Evolutionary conservation across 2,888 invertebrate genomes (phyloP).

Genomic region (Hypomecis atomaria): DNA sequence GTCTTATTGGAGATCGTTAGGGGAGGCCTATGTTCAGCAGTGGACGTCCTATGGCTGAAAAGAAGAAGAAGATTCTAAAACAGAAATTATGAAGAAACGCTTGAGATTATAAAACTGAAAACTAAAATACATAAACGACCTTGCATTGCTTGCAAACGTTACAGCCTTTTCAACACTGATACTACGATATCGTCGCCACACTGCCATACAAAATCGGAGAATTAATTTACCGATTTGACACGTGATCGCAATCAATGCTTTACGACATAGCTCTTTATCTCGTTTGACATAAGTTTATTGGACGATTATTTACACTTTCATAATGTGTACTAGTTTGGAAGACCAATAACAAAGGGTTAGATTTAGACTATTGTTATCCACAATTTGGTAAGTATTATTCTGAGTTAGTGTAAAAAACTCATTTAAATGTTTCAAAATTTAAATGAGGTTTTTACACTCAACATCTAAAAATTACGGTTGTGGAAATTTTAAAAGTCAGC

Average conservation of each 20-base stretch:
- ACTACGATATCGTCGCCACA: slow-evolving; percentile 16
- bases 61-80: too few relatives aligned
- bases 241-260: slow-evolving; percentile 27
- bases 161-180: slow-evolving; percentile 27
- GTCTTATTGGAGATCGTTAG: too few relatives aligned
- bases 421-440: too few relatives aligned
- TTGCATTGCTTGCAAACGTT: slow-evolving; percentile 13
- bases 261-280: slow-evolving; percentile 19
- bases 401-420: too few relatives aligned
- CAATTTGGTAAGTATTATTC: background rate
- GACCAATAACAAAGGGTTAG: background rate
- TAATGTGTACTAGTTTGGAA: background rate
- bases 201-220: slow-evolving; percentile 38
- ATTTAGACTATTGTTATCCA: background rate
- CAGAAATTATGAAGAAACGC: too few relatives aligned
- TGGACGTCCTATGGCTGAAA: too few relatives aligned
- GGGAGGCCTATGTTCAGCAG: too few relatives aligned
- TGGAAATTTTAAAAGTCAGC: too few relatives aligned
- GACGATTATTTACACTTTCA: slow-evolving; percentile 33
- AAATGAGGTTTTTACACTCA: too few relatives aligned
- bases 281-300: slow-evolving; percentile 15
- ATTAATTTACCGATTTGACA: slow-evolving; percentile 33
- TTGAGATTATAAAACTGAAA: too few relatives aligned
- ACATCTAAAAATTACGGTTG: too few relatives aligned
- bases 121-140: background rate